Evolutionary conservation across 2,888 invertebrate genomes (phyloP), one percentile per base, ranked within the genome.

Genomic region (Drosophila formosana): DNA sequence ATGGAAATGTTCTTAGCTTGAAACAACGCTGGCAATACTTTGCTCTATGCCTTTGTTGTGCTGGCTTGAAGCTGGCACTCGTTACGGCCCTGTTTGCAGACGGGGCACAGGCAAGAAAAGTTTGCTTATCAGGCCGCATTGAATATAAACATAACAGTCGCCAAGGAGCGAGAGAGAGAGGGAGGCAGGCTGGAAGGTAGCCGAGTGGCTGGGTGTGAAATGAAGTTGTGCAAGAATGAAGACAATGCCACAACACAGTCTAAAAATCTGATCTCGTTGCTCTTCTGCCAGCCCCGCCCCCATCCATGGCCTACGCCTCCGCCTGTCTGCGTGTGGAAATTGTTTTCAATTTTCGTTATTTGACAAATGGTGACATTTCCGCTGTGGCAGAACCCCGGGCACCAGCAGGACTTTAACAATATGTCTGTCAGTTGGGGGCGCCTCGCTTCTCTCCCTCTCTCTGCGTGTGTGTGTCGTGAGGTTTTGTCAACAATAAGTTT

Each of bases 261-360:
- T 53, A 63, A 66, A 75, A 75, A 75, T 75, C 75, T 66, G 71
- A 63, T 71, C 69, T 47, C 57, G 56, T 45, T 67, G 57, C 62
- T 69, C 57, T 55, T 28, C 18, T 66, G 41, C 32, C 34, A 8
- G 32, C 41, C 9, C 39, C n/a, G 13, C 7, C 13, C 1, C 37
- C 34, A 4, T 26, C 37, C 13, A 5, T 28, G 4, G 28, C n/a
- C 11, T 11, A n/a, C 18, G 18, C 11, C 49, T 8, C 4, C 32
- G 7, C 58, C 46, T 62, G 75, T 65, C 72, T 76, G 71, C 75
- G 79, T 76, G 84, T 85, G 90, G 82, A 90, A 90, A 90, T 90
- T 89, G 89, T 89, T 89, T 89, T 90, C 90, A 90, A 89, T 90
- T 90, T 89, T 90, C 90, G 89, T 89, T 90, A 90, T 89, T 89